phyloP scores from a whole-genome alignment of 2,797 vertebrate genomes.

The Amniataba percoides region DNA sequence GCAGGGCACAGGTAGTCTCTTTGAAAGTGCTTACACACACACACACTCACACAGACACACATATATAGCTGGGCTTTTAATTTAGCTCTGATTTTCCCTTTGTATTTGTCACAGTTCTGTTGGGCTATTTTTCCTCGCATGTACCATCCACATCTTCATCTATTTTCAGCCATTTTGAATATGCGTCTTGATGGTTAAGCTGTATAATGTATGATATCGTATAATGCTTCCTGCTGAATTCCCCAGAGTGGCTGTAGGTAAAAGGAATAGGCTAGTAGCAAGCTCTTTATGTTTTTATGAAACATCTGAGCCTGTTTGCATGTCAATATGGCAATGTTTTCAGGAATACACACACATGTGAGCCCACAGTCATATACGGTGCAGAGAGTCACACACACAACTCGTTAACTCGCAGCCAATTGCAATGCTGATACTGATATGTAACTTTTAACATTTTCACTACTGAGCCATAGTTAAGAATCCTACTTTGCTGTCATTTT shows the following conservation, averaged over 20 bases:
- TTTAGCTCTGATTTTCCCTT: constrained; percentile 69
- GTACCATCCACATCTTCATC: constrained; percentile 59
- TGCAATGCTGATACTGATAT: constrained; percentile 22
- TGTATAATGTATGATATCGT: constrained; percentile 69
- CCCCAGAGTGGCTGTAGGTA: constrained; percentile 66
- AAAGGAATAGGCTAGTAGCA: constrained; percentile 75
- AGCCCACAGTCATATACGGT: constrained; percentile 24
- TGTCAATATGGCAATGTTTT: constrained; percentile 63
- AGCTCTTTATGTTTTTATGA: constrained; percentile 76
- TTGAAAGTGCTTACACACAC: constrained; percentile 76
- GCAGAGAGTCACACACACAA: constrained; percentile 11
- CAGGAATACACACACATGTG: constrained; percentile 48
- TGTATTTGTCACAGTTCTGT: constrained; percentile 66
- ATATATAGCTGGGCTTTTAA: constrained; percentile 72
- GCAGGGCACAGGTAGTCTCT: constrained; percentile 82
- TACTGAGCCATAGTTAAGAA: constrained; percentile 4
- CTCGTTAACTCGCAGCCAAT: constrained; percentile 30
- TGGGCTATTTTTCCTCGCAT: constrained; percentile 48
- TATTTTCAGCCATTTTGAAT: constrained; percentile 57
- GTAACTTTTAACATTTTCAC: constrained; percentile 30
- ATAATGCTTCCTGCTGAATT: constrained; percentile 61
- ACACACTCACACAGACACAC: constrained; percentile 43
- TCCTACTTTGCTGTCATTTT: not conserved
- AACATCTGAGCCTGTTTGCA: constrained; percentile 71
- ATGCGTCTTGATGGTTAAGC: constrained; percentile 42